Percentiles rank a stretch among this genome's conserved stretches.
Conservation (phyloP, 2,113 vertebrate genomes). For the Dicerorhinus sumatrensis region DNA sequence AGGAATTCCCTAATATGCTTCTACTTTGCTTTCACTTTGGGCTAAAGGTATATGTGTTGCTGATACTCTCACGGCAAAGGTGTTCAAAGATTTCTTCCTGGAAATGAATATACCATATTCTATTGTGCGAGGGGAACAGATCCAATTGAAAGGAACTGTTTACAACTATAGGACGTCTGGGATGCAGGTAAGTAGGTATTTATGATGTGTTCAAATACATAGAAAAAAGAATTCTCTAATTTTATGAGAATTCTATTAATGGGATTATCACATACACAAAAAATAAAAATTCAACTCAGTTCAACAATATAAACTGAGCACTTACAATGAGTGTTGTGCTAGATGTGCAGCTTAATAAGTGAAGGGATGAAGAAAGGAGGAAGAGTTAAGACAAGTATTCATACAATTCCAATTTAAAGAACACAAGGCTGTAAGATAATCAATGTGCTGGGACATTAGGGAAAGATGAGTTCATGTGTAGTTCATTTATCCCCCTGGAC, state of each 20-base stretch:
- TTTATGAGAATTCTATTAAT: constrained; percentile 4
- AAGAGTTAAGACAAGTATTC: not conserved
- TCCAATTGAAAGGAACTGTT: constrained; percentile 92
- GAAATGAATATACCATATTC: constrained; percentile 94
- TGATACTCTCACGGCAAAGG: constrained; percentile 86
- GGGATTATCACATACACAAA: not conserved
- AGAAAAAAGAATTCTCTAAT: not conserved
- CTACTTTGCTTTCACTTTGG: constrained; percentile 48
- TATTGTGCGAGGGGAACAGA: constrained; percentile 95
- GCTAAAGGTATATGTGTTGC: constrained; percentile 93
- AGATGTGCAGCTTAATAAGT: too few relatives aligned
- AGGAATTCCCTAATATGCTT: constrained; percentile 27
- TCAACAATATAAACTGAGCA: not conserved
- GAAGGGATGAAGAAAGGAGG: not conserved
- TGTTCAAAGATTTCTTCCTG: constrained; percentile 91
- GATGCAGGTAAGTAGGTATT: constrained; percentile 79
- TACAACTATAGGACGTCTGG: constrained; percentile 89
- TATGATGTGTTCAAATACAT: not conserved
- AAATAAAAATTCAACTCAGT: not conserved
- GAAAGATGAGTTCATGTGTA: not conserved
- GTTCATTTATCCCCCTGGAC: not conserved
- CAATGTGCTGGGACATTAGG: not conserved
- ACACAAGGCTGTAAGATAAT: not conserved
- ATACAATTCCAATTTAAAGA: not conserved
- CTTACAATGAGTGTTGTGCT: too few relatives aligned